Evolutionary conservation across 2,888 invertebrate species (phyloP), one percentile per base, ranked within the genome.

Genomic region (Ectemnius continuus): DNA sequence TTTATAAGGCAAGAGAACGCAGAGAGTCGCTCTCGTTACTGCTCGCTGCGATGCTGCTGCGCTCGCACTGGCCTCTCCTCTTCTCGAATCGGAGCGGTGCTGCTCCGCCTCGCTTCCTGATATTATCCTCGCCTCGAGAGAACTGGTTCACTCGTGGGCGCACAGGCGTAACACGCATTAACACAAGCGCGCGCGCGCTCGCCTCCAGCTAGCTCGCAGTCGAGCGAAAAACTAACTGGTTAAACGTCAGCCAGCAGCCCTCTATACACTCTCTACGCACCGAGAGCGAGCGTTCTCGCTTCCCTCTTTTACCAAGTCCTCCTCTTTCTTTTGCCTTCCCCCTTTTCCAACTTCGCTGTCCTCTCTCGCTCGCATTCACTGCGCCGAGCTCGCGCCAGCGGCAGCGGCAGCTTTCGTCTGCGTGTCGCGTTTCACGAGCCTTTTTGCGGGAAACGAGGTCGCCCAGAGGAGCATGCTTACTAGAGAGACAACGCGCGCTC

Each of bases 271-370:
- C 3, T 8, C 36, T 8, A 13, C 14, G 52, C n/a, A 14, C 14
- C 52, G 16, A 52, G 52, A 14, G 52, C 8, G 52, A 47, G n/a
- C 8, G 52, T 52, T 52, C 52, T 36, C 52, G 52, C 52, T 52
- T 16, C 16, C 52, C 36, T 36, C 36, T 36, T 36, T 36, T 36
- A 36, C 36, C 36, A 0, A 36, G 36, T 52, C 13, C 4, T 52
- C 65, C 65, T 76, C 75, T 71, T 76, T 75, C 75, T 71, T 75
- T 14, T 62, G 36, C 11, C 18, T 11, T n/a, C 18, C 11, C 56
- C 52, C 36, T 11, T 13, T 20, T 61, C 18, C 16, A 61, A 47
- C 16, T 36, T 57, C 52, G 13, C 20, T 45, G 18, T 70, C 59
- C n/a, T 26, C 48, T 4, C 26, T 61, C 14, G 20, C 26, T 20